phyloP scores from a whole-genome alignment of 64 coral and sea anemone genomes.

The Montipora efflorescens region DNA sequence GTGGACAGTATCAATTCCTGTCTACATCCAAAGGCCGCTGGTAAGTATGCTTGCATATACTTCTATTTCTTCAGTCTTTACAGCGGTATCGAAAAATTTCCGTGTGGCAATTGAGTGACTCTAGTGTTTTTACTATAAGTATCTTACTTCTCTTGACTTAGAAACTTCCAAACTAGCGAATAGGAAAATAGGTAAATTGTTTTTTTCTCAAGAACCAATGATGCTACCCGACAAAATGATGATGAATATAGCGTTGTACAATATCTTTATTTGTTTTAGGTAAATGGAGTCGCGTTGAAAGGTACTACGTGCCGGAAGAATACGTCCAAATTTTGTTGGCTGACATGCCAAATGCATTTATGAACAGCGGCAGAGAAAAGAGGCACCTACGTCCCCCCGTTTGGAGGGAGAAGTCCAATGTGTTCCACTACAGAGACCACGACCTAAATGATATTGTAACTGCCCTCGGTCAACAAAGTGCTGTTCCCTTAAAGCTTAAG shows the following conservation, averaged over 20 bases:
- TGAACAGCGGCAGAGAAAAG: slow-evolving; percentile 49
- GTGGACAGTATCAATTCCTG: slow-evolving; percentile 17
- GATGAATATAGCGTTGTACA: not conserved
- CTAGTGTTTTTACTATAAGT: not conserved
- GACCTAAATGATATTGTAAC: slow-evolving; percentile 39
- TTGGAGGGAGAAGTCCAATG: slow-evolving; percentile 40
- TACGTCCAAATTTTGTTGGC: too few relatives aligned
- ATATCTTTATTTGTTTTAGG: slow-evolving; percentile 10
- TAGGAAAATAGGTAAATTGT: not conserved
- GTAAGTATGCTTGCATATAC: slow-evolving; percentile 4
- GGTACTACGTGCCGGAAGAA: slow-evolving; percentile 32
- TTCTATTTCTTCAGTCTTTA: not conserved
- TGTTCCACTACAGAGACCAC: slow-evolving; percentile 37
- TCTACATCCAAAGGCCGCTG: slow-evolving; percentile 2
- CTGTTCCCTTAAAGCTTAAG: slow-evolving; percentile 7
- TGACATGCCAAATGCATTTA: slow-evolving; percentile 40
- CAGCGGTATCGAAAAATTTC: not conserved
- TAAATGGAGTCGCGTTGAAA: slow-evolving; percentile 60
- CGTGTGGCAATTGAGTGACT: not conserved
- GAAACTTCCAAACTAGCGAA: not conserved
- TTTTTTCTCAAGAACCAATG: not conserved
- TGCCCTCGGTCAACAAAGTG: slow-evolving; percentile 30
- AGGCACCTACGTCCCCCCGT: slow-evolving; percentile 67
- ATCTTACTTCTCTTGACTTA: not conserved
- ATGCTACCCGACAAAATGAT: not conserved